Conservation (phyloP, 2,113 vertebrate genomes). For the Typhlomys cinereus region DNA sequence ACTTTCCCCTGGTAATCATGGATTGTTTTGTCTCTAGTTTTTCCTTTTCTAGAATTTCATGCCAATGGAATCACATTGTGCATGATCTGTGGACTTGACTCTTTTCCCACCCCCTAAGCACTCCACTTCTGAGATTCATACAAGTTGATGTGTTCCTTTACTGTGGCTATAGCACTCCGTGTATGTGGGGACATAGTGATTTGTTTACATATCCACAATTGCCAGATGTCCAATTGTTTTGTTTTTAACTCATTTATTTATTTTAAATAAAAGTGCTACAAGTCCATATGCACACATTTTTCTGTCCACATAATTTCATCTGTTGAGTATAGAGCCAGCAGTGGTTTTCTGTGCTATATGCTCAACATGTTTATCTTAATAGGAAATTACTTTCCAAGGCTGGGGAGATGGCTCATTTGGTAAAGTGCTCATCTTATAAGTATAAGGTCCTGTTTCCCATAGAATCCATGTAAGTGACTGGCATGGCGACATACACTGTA, state of each 20-base stretch:
- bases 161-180: background rate
- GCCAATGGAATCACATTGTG: no score
- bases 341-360: no score
- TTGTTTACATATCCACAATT: no score
- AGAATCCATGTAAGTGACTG: background rate
- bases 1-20: background rate
- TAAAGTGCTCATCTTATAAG: background rate
- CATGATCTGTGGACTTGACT: background rate
- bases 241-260: background rate
- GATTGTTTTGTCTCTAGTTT: no score
- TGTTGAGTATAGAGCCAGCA: no score
- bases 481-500: background rate
- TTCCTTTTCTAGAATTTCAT: no score
- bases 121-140: background rate
- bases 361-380: no score
- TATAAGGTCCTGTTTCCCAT: background rate
- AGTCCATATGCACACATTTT: background rate
- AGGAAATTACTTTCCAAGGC: no score
- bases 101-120: background rate
- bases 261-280: background rate
- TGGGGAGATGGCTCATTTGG: background rate
- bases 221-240: no score
- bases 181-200: fast-evolving
- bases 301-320: background rate
- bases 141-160: background rate